phyloP scores from a whole-genome alignment of 2,797 vertebrate genomes.

The Lithobates sylvaticus region DNA sequence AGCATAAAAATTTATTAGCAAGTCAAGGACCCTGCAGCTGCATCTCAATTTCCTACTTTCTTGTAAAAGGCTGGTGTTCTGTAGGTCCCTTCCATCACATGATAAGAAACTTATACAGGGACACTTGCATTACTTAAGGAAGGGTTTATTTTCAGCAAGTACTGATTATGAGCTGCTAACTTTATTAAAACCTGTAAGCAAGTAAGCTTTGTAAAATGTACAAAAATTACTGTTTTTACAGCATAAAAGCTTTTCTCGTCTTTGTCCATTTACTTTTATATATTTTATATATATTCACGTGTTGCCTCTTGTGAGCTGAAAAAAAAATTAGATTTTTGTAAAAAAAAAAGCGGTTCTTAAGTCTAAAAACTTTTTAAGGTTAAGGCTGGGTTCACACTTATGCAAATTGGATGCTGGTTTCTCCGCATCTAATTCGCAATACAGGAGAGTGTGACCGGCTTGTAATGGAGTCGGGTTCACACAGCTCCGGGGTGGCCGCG shows the following conservation, averaged over 20 bases:
- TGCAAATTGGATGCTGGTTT: too few relatives aligned
- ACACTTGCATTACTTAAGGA: neutral
- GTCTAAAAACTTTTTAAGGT: too few relatives aligned
- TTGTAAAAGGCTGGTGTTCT: constrained; percentile 3
- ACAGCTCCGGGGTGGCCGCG: too few relatives aligned
- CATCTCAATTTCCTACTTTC: neutral
- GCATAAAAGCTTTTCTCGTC: neutral
- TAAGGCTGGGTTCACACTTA: too few relatives aligned
- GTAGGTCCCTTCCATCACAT: neutral
- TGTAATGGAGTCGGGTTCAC: too few relatives aligned
- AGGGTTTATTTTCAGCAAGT: neutral
- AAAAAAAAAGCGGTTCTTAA: too few relatives aligned
- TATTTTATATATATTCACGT: too few relatives aligned
- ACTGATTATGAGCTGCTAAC: neutral
- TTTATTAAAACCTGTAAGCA: neutral
- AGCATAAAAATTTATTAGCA: constrained; percentile 50
- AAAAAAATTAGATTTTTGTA: too few relatives aligned
- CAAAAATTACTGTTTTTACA: neutral
- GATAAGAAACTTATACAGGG: neutral
- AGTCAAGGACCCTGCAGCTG: constrained; percentile 43
- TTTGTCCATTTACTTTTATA: too few relatives aligned
- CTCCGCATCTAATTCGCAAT: too few relatives aligned
- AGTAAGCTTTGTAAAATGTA: neutral
- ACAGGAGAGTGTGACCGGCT: too few relatives aligned
- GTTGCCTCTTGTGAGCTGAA: too few relatives aligned